These are phyloP conservation scores for Cotesia chilonis DNA, from an alignment of 1,140 invertebrate species.

Conservation along the genomic window DNA sequence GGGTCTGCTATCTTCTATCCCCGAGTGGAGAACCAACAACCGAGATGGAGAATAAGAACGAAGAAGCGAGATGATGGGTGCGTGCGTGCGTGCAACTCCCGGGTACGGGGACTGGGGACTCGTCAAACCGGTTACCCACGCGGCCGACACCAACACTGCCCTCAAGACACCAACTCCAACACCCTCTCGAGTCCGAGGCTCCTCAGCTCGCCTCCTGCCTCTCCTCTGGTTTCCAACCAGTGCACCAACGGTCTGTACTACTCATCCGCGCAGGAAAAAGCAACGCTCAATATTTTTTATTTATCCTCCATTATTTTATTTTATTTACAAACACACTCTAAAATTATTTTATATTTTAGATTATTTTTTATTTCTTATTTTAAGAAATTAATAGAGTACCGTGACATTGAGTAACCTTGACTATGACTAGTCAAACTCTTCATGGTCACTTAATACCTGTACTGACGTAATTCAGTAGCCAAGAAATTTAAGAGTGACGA, in stretches of 20 bases:
- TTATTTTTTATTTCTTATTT: neutral
- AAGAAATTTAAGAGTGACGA: no score
- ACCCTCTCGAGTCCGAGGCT: conserved; percentile 38
- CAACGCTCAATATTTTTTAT: neutral
- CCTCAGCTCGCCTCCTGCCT: neutral
- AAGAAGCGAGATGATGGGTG: conserved; percentile 32
- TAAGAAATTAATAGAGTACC: conserved; percentile 9
- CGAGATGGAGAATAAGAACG: conserved; percentile 26
- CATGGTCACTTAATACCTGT: no score
- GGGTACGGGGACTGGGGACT: conserved; percentile 53
- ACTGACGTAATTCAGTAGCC: no score
- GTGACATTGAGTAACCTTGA: conserved; percentile 36
- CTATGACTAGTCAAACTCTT: no score
- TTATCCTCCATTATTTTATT: neutral
- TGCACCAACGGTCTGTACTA: neutral
- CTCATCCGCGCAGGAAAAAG: neutral
- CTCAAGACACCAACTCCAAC: conserved; percentile 53
- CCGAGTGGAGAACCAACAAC: no score
- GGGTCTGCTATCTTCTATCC: no score
- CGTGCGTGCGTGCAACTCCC: conserved; percentile 57
- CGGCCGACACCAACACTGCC: conserved; percentile 56
- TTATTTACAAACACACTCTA: neutral
- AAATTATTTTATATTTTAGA: neutral
- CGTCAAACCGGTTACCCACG: conserved; percentile 64
- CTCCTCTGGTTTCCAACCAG: neutral